phyloP scores from a whole-genome alignment of 92 coral and sea anemone species.

The Chrysogorgia sp. region DNA sequence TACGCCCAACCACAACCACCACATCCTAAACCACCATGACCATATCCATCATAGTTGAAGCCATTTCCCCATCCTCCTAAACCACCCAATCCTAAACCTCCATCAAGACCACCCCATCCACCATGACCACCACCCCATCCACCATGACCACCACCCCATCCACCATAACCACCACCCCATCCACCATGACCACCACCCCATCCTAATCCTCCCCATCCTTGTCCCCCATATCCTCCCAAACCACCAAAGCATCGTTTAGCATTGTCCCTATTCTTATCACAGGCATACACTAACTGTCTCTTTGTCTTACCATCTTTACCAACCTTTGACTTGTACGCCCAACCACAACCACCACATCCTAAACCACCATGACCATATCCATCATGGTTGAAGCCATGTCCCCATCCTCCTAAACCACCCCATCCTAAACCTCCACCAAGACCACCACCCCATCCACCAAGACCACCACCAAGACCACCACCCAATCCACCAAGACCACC shows the following conservation, averaged over 20 bases:
- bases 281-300: conserved; percentile 22
- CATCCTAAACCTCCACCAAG: background rate
- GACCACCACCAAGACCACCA: background rate
- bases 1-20: conserved; percentile 45
- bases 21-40: conserved; percentile 46
- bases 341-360: conserved; percentile 59
- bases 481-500: background rate
- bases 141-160: conserved; percentile 54
- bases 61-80: conserved; percentile 45
- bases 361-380: conserved; percentile 17
- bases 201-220: conserved; percentile 45
- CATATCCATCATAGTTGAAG: background rate
- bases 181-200: background rate
- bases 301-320: conserved; percentile 34
- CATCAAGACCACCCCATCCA: conserved; percentile 16
- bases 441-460: background rate
- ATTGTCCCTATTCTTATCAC: conserved; percentile 4
- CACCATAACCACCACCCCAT: background rate
- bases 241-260: conserved; percentile 42
- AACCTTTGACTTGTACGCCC: conserved; percentile 46
- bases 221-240: conserved; percentile 51
- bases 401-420: background rate
- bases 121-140: conserved; percentile 42
- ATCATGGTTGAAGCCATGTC: background rate
- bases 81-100: conserved; percentile 48